Base-by-base conservation (phyloP, 64 coral and sea anemone species). In the Dendrophyllia cribrosa region DNA sequence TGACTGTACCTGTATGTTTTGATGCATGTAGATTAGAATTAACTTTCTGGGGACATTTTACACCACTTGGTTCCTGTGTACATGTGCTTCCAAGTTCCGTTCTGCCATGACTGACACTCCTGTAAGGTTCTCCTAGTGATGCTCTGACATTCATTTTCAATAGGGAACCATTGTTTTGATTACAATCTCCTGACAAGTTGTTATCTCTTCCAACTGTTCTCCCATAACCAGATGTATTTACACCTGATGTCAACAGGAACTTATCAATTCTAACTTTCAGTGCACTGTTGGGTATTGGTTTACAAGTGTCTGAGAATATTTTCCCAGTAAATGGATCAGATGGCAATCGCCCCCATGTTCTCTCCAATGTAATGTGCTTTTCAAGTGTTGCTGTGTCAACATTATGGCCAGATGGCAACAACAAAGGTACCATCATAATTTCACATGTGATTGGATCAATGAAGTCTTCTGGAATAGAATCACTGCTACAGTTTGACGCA, bases 301-400 rank as follows among this genome's bases (percentile, higher is more conserved):
- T 99, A 4, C 70, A 83, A 20, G 26, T 87, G 44, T 97, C 83
- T 75, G 88, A 89, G 43, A 99, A 96, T 45, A 88, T 20, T n/a
- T 96, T 79, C 5, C 97, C 97, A 85, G 97, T 99, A 68, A 99
- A 99, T 63, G 97, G 97, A 79, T 99, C 97, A 53, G 91, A 91
- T 82, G 97, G 87, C 17, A 76, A 26, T 58, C 97, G 76, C 14
- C 97, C 97, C 97, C 97, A 99, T 19, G 25, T 75, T n/a, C 78
- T 75, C 51, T 99, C 97, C 14, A 83, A 68, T 51, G 80, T 79
- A 58, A 78, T 86, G 59, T 99, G 97, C 82, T 96, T 99, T 61
- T 99, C 97, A 25, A 99, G 86, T 23, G 97, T 99, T 7, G 51
- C 82, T 53, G 79, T 88, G 34, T 99, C 97, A 51, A 99, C 68